Evolutionary conservation across 2,888 invertebrate genomes (phyloP), one percentile per base, ranked within the genome.

Genomic region (Agrilus biguttatus): DNA sequence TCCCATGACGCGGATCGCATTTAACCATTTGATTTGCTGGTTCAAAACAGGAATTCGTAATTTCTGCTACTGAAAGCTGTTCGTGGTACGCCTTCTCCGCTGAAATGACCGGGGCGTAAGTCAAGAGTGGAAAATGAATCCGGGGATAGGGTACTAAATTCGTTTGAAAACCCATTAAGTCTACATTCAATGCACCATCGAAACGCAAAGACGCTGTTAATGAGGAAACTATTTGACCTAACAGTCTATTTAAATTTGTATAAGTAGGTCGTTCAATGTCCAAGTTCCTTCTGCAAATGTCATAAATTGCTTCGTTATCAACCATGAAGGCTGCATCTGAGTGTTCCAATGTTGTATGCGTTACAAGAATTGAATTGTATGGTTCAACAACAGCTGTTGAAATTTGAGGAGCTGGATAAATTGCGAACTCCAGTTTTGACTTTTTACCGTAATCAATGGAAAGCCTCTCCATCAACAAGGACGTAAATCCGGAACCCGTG

Each of bases 391-490:
- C 64, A 39, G 63, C 63, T 2, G 64, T 63, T 19, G 64, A 60
- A 2, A 63, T 54, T 72, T 89, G 89, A 5, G 93, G 93, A 8
- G 93, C 92, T 8, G 93, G 79, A 54, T 80, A 80, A 45, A 79
- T 71, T 40, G 75, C 71, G 54, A 80, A 79, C 66, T 90, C 89
- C 19, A 92, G 73, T 62, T 92, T 92, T 40, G 88, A 88, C 68
- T 91, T 92, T 69, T 90, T 92, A 49, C 91, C 89, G 66, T 91
- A 93, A 66, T 91, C 90, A 2, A 90, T 87, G 36, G 86, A 86
- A 33, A 95, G 75, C 37, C 87, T 74, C 67, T 93, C 90, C 91
- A 92, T 90, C 47, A 93, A 72, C 49, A 93, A 72, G 1, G 91
- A 90, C 1, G 90, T 88, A 68, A 93, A 92, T 14, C 92, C 93